Conservation (phyloP, 2,797 vertebrate genomes). For the Gorsachius magnificus region DNA sequence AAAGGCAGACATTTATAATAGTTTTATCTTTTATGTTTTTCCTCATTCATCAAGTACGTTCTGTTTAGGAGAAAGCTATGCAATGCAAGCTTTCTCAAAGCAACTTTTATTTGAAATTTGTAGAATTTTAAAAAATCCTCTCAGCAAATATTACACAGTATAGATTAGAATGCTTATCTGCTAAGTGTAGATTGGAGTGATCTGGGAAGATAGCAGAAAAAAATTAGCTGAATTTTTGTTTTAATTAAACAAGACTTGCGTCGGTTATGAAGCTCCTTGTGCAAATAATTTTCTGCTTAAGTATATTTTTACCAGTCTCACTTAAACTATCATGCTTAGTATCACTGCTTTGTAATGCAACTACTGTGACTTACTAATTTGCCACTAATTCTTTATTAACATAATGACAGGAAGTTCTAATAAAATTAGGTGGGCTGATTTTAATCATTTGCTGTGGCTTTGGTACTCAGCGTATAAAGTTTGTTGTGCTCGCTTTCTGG, state of each 20-base stretch:
- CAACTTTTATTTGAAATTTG: not conserved
- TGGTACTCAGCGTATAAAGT: not conserved
- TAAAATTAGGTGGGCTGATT: not conserved
- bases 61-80: not conserved
- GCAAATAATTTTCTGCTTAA: not conserved
- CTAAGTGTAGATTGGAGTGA: not conserved
- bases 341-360: not conserved
- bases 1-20: not conserved
- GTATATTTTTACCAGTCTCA: not conserved
- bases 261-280: not conserved
- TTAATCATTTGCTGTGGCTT: not conserved
- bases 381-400: conserved; percentile 37
- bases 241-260: not conserved
- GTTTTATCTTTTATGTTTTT: not conserved
- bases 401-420: not conserved
- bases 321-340: not conserved
- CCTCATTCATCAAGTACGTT: not conserved
- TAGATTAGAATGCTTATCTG: not conserved
- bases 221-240: not conserved
- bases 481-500: not conserved
- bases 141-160: not conserved
- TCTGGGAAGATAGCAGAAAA: not conserved
- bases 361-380: not conserved
- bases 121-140: not conserved
- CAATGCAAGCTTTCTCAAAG: not conserved